phyloP scores from a whole-genome alignment of 2,888 invertebrate species.

The Venustoraphidia nigricollis region DNA sequence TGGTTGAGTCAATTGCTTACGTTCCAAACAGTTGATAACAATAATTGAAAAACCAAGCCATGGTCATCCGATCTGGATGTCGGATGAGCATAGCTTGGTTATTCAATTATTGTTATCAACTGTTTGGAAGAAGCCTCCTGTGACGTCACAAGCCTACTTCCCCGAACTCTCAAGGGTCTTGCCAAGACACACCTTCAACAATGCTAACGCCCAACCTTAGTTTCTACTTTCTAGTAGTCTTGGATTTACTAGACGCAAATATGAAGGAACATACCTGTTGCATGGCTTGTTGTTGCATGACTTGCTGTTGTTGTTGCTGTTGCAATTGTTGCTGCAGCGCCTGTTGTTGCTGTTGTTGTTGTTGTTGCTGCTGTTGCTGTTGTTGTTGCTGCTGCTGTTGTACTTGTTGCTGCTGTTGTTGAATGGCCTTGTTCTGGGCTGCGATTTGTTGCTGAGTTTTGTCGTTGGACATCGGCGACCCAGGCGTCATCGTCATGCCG shows the following conservation, averaged over 20 bases:
- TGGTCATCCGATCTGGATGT: too few relatives aligned
- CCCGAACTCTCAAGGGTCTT: too few relatives aligned
- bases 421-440: constrained; percentile 25
- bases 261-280: background rate
- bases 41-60: too few relatives aligned
- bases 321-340: constrained; percentile 17
- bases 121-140: too few relatives aligned
- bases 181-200: too few relatives aligned
- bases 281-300: constrained; percentile 17
- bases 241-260: background rate
- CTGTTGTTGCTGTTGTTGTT: constrained; percentile 37
- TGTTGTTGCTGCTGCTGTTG: constrained; percentile 33
- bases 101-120: too few relatives aligned
- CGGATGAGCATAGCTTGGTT: too few relatives aligned
- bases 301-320: constrained; percentile 19
- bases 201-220: too few relatives aligned
- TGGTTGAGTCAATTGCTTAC: too few relatives aligned
- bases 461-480: constrained; percentile 37
- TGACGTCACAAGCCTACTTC: too few relatives aligned
- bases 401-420: constrained; percentile 31
- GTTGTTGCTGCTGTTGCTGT: constrained; percentile 41
- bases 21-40: too few relatives aligned
- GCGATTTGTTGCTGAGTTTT: constrained; percentile 36
- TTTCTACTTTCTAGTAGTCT: too few relatives aligned
- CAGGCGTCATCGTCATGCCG: constrained; percentile 37